Conservation (phyloP, 1,140 invertebrate genomes). For the Lycorma delicatula region DNA sequence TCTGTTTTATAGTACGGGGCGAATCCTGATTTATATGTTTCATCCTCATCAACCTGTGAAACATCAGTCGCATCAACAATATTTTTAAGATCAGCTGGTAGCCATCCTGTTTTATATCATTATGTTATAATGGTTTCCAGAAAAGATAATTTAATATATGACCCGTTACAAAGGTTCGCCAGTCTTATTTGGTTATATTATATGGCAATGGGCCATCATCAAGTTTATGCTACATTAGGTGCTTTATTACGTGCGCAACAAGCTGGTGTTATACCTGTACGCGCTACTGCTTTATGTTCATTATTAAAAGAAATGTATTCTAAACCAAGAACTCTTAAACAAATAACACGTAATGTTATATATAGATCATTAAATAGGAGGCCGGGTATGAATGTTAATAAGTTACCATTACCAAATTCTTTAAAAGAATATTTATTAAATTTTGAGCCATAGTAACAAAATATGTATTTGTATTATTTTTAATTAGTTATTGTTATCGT, state of each 20-base stretch:
- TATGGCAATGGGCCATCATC: conserved; percentile 55
- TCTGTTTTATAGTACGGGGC: conserved; percentile 43
- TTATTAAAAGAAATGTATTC: conserved; percentile 51
- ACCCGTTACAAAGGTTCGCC: conserved; percentile 51
- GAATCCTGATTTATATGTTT: conserved; percentile 46
- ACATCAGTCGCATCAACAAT: conserved; percentile 24
- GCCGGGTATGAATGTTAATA: conserved; percentile 52
- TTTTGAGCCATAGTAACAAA: conserved; percentile 49
- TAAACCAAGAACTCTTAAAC: conserved; percentile 53
- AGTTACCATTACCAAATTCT: conserved; percentile 53
- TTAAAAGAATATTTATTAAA: conserved; percentile 61
- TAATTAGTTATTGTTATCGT: no score
- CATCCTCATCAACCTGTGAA: background rate
- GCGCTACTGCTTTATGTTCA: conserved; percentile 49
- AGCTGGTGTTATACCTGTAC: conserved; percentile 53
- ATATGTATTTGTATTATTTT: no score
- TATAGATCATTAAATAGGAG: conserved; percentile 50
- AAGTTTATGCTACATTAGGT: conserved; percentile 51
- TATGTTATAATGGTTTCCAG: conserved; percentile 57
- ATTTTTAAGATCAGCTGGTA: conserved; percentile 13
- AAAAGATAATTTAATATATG: conserved; percentile 56
- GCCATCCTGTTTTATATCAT: conserved; percentile 46
- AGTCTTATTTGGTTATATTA: conserved; percentile 58
- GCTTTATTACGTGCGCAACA: conserved; percentile 52
- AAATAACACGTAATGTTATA: conserved; percentile 54